Evolutionary conservation across 2,888 invertebrate species (phyloP).

Genomic region (Idaea biselata): DNA sequence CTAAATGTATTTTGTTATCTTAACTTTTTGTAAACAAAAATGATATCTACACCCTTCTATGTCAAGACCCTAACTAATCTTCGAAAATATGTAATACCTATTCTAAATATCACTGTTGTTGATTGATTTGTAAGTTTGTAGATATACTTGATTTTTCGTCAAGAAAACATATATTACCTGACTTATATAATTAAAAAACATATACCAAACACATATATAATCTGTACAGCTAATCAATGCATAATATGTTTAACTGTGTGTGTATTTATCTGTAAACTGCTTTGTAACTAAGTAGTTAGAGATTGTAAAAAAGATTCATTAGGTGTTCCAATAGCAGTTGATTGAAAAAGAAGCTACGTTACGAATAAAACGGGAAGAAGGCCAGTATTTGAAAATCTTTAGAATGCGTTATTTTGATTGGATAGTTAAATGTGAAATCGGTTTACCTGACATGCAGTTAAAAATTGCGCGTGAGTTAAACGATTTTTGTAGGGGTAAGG

Average conservation of each 20-base stretch:
- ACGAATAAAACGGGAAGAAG: constrained; percentile 33
- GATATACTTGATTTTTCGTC: constrained; percentile 39
- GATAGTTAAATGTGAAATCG: constrained; percentile 12
- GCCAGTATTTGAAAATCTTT: constrained; percentile 34
- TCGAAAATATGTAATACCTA: constrained; percentile 26
- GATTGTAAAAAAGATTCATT: constrained; percentile 54
- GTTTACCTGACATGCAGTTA: constrained; percentile 20
- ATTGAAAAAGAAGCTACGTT: constrained; percentile 30
- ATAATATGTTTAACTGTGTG: constrained; percentile 49
- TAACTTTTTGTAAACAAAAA: constrained; percentile 58
- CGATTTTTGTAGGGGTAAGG: constrained; percentile 23
- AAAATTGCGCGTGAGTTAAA: constrained; percentile 20
- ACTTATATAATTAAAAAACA: constrained; percentile 46
- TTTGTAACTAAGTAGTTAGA: constrained; percentile 64
- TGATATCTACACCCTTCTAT: constrained; percentile 44
- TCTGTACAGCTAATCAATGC: constrained; percentile 37
- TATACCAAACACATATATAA: constrained; percentile 42
- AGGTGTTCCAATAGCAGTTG: constrained; percentile 49
- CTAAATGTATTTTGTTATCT: constrained; percentile 10
- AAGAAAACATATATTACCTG: constrained; percentile 39
- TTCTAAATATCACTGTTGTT: constrained; percentile 35
- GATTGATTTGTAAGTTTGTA: constrained; percentile 43
- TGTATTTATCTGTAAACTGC: constrained; percentile 58
- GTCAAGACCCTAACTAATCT: constrained; percentile 48
- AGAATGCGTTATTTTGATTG: constrained; percentile 13